A percentile compares a stretch with the other conserved stretches of the same genome.
Evolutionary conservation across 1,140 invertebrate species (phyloP).

Genomic region (Camponotus floridanus): DNA sequence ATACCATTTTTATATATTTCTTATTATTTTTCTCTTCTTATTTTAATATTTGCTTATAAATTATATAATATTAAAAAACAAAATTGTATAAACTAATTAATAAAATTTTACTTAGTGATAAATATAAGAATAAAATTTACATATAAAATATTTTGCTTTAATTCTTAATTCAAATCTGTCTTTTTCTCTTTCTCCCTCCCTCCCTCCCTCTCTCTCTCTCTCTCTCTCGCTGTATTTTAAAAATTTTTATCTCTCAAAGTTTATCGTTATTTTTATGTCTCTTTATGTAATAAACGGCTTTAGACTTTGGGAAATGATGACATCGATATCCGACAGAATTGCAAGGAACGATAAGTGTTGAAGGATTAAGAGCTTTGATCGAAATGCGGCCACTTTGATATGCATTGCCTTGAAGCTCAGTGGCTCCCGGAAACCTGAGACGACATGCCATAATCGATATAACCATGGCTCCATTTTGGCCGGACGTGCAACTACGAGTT

Average conservation of each 20-base stretch:
- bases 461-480: slow-evolving; percentile 55
- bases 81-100: background rate
- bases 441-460: slow-evolving; percentile 63
- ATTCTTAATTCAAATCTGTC: background rate
- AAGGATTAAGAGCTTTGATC: slow-evolving; percentile 53
- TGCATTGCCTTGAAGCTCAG: slow-evolving; percentile 28
- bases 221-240: background rate
- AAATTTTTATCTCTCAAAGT: background rate
- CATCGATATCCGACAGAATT: background rate
- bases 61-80: too few relatives aligned
- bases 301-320: slow-evolving; percentile 4
- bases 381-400: slow-evolving; percentile 56
- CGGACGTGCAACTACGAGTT: slow-evolving; percentile 57
- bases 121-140: background rate
- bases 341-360: background rate
- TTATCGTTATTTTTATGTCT: background rate
- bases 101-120: background rate
- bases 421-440: slow-evolving; percentile 51
- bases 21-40: too few relatives aligned
- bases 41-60: too few relatives aligned
- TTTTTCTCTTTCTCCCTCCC: background rate
- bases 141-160: background rate
- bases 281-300: slow-evolving; percentile 29
- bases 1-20: too few relatives aligned
- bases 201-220: too few relatives aligned